phyloP scores from a whole-genome alignment of 2,113 vertebrate species.

The Psittacara wagleri region DNA sequence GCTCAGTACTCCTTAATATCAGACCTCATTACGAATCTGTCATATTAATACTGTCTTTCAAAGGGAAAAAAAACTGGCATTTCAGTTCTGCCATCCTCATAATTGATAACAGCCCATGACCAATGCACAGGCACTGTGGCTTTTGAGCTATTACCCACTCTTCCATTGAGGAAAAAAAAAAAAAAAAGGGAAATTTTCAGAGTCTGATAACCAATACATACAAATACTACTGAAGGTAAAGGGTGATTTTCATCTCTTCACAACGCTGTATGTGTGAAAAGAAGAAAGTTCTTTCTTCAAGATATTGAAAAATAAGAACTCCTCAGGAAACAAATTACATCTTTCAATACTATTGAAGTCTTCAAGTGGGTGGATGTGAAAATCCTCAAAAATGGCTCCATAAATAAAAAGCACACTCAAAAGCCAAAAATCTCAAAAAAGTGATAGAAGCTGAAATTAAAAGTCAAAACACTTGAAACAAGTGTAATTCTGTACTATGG shows the following conservation, averaged over 20 bases:
- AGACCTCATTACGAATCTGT: neutral
- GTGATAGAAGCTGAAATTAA: neutral
- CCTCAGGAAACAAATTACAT: neutral
- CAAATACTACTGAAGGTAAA: neutral
- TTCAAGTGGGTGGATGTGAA: neutral
- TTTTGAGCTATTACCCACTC: neutral
- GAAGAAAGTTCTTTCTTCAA: neutral
- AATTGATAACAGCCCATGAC: neutral
- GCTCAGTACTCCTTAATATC: neutral
- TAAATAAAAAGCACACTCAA: neutral
- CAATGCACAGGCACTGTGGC: fast-evolving
- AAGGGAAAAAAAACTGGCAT: neutral
- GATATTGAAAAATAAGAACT: neutral
- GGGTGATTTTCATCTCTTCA: neutral
- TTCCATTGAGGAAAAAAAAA: fast-evolving
- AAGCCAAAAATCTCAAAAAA: neutral
- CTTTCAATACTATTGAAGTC: neutral
- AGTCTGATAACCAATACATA: neutral
- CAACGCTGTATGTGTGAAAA: neutral
- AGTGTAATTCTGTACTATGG: fast-evolving
- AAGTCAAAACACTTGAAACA: neutral
- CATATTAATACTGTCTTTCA: neutral
- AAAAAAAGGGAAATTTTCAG: neutral
- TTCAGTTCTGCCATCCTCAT: neutral
- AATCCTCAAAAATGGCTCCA: neutral